Conservation (phyloP, 1,140 invertebrate genomes). For the Drosophila tani region DNA sequence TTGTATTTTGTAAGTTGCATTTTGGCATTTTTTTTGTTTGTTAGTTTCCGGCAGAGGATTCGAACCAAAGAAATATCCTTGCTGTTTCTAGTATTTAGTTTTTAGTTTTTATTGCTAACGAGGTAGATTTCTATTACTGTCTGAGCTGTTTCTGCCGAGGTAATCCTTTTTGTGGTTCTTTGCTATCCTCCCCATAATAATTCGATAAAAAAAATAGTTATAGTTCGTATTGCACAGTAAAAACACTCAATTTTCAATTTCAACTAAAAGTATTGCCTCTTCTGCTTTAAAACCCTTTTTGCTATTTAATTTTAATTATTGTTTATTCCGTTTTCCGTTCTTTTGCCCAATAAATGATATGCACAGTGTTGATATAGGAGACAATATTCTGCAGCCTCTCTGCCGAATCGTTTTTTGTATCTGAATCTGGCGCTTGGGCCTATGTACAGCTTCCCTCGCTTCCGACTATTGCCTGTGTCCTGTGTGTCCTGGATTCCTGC, state of each 20-base stretch:
- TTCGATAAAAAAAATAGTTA: conserved; percentile 43
- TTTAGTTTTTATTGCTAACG: conserved; percentile 60
- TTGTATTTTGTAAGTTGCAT: conserved; percentile 19
- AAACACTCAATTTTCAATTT: conserved; percentile 63
- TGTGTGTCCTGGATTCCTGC: not conserved
- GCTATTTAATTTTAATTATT: conserved; percentile 82
- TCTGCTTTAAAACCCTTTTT: conserved; percentile 51
- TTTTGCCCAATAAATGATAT: conserved; percentile 73
- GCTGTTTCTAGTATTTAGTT: not conserved
- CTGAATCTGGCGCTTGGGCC: not conserved
- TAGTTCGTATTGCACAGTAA: conserved; percentile 62
- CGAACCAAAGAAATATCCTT: conserved; percentile 16
- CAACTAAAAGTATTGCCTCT: conserved; percentile 78
- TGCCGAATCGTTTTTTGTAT: conserved; percentile 11
- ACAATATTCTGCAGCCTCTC: conserved; percentile 17
- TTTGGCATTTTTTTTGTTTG: conserved; percentile 17
- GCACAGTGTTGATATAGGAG: conserved; percentile 76
- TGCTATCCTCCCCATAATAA: conserved; percentile 36
- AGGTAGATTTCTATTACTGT: conserved; percentile 63
- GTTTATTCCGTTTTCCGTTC: conserved; percentile 33
- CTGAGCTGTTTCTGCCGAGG: conserved; percentile 53
- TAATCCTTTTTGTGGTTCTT: conserved; percentile 45
- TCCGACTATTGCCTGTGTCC: too few species aligned
- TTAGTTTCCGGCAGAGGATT: conserved; percentile 13
- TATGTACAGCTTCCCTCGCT: conserved; percentile 21